Evolutionary conservation across 2,113 vertebrate species (phyloP).

Genomic region (Parotia lawesii): DNA sequence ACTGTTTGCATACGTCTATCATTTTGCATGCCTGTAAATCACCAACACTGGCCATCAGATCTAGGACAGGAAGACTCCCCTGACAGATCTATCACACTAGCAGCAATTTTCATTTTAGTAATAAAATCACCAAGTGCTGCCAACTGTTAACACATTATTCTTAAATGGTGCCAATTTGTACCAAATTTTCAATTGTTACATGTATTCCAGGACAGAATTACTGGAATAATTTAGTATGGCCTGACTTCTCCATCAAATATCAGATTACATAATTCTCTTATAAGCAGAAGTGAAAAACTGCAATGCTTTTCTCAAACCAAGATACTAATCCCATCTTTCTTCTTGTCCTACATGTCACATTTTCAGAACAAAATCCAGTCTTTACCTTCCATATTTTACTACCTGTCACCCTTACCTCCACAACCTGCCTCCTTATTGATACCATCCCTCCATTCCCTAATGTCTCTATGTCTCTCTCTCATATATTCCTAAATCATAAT

Average conservation of each 20-base stretch:
- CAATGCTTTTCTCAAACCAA: not conserved
- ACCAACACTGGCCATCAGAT: not conserved
- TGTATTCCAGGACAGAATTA: not conserved
- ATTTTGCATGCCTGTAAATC: not conserved
- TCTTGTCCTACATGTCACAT: not conserved
- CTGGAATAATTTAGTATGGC: not conserved
- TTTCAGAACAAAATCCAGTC: not conserved
- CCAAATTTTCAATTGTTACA: not conserved
- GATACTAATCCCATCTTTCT: not conserved
- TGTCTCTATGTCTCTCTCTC: not conserved
- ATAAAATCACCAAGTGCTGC: not conserved
- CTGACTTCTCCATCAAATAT: not conserved
- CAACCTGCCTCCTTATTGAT: not conserved
- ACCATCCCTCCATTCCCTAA: not conserved
- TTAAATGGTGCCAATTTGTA: not conserved
- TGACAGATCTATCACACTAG: not conserved
- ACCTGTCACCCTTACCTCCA: not conserved
- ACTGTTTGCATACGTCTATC: rapidly evolving
- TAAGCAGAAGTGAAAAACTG: not conserved
- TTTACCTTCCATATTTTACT: not conserved
- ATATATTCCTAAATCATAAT: not conserved
- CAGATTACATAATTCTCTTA: not conserved
- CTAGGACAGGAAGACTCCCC: not conserved
- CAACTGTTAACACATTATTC: not conserved
- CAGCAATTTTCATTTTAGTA: not conserved